Evolutionary conservation across 2,797 vertebrate genomes (phyloP), one percentile per base, ranked within the genome.

Genomic region (Chloroceryle amazona): DNA sequence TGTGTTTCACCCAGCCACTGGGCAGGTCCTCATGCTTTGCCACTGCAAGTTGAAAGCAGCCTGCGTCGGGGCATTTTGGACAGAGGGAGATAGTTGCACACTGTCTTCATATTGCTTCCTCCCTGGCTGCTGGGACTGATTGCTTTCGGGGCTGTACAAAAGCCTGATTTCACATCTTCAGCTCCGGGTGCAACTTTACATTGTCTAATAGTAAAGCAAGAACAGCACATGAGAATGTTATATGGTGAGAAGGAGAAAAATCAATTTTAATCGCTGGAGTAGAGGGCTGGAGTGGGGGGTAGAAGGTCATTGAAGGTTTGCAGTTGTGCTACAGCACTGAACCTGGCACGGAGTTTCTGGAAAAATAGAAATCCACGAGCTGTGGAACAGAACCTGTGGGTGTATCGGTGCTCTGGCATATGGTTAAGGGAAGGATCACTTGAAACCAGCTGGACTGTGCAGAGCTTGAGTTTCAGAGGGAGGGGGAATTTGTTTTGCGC

Each of bases 251-350:
- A 57, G 33, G 44, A 67, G 54, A 75, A 75, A 84, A 94, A 95
- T 94, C 31, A 7, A 88, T 86, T 89, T 52, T 89, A 90, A 91
- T 94, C 3, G 8, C 70, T 19, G 26, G 37, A 76, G 54, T 55
- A n/a, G 54, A 74, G 70, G 72, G 41, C 41, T 63, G 25, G 17
- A 21, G 26, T 10, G 51, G 4, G 29, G 39, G 10, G 9, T 54
- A n/a, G 82, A 93, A 89, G 94, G 75, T 96, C 85, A 61, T 8
- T 89, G 71, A 31, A 52, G 60, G 74, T 84, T 66, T 79, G 66
- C 57, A 62, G 2, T 15, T 65, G 75, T 73, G 67, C 61, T 95
- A 14, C 29, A 57, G 52, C 23, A 23, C 37, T 72, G 61, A 95
- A 25, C 35, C 41, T 66, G 83, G 49, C 44, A 55, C 1, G 1